These are phyloP conservation scores for Sinohyriopsis cumingii DNA, from an alignment of 2,888 invertebrate species.

Conservation along the genomic window DNA sequence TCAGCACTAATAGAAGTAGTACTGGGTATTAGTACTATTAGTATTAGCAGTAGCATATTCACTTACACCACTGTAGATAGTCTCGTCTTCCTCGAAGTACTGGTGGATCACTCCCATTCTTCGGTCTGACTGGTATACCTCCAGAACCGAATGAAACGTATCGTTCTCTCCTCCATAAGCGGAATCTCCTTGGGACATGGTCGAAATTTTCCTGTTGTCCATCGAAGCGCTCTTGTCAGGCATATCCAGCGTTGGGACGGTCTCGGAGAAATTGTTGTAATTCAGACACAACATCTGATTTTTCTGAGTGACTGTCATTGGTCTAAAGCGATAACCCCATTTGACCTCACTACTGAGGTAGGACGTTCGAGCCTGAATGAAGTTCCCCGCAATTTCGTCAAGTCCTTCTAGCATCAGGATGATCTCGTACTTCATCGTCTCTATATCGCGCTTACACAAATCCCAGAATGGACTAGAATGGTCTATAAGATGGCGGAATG, in stretches of 20 bases:
- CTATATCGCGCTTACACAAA: conserved; percentile 90
- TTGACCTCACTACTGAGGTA: conserved; percentile 68
- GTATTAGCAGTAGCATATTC: too few relatives aligned
- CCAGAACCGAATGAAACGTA: too few relatives aligned
- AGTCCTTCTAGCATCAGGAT: conserved; percentile 92
- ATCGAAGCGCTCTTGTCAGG: conserved; percentile 28
- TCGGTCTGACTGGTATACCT: too few relatives aligned
- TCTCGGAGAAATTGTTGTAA: conserved; percentile 31
- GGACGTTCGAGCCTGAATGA: conserved; percentile 71
- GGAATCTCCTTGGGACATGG: conserved; percentile 2
- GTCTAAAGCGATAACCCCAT: conserved; percentile 59
- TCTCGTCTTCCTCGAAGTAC: too few relatives aligned
- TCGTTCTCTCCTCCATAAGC: too few relatives aligned
- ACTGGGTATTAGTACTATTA: too few relatives aligned
- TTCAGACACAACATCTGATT: conserved; percentile 27
- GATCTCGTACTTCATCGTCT: conserved; percentile 91
- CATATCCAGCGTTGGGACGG: conserved; percentile 17
- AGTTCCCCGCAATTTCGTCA: conserved; percentile 85
- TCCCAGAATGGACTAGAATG: conserved; percentile 89
- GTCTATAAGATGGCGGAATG: conserved; percentile 93
- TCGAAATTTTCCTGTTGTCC: conserved; percentile 17
- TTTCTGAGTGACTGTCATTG: conserved; percentile 35
- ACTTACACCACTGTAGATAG: too few relatives aligned
- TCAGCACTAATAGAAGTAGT: too few relatives aligned
- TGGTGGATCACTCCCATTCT: too few relatives aligned